These are phyloP conservation scores for Montipora efflorescens DNA, from an alignment of 64 coral and sea anemone species.

Conservation along the genomic window DNA sequence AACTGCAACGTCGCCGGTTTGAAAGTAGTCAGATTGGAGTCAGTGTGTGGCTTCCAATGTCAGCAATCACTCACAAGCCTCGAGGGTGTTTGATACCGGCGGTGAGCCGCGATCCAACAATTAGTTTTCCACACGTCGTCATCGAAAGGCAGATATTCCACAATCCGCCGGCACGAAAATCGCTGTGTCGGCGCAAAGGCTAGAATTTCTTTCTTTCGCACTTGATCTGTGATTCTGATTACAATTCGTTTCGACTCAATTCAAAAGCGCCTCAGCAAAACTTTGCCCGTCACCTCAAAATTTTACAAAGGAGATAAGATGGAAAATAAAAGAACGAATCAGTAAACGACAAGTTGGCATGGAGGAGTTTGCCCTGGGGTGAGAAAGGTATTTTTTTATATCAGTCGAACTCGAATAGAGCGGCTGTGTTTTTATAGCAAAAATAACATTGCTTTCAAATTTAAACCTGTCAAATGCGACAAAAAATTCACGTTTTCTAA, in stretches of 20 bases:
- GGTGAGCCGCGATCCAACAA: background rate
- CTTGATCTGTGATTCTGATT: background rate
- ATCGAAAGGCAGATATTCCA: background rate
- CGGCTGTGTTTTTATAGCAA: background rate
- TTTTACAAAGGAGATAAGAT: background rate
- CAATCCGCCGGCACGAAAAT: conserved; percentile 14
- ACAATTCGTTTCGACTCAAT: conserved; percentile 13
- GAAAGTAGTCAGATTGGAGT: background rate
- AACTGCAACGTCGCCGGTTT: background rate
- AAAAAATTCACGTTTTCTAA: background rate
- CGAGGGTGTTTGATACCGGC: background rate
- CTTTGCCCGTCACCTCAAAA: background rate
- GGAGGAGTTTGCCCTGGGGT: background rate
- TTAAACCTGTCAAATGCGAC: conserved; percentile 12
- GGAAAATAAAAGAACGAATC: background rate
- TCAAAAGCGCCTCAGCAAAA: background rate
- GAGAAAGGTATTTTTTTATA: background rate
- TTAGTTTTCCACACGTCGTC: conserved; percentile 24
- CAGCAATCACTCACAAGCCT: background rate
- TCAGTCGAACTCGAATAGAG: background rate
- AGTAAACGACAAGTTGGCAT: background rate
- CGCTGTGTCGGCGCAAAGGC: background rate
- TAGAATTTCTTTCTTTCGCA: background rate
- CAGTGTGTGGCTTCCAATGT: background rate
- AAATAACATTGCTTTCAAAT: background rate